Evolutionary conservation across 2,113 vertebrate species (phyloP).

Genomic region (Sminthopsis crassicaudata): DNA sequence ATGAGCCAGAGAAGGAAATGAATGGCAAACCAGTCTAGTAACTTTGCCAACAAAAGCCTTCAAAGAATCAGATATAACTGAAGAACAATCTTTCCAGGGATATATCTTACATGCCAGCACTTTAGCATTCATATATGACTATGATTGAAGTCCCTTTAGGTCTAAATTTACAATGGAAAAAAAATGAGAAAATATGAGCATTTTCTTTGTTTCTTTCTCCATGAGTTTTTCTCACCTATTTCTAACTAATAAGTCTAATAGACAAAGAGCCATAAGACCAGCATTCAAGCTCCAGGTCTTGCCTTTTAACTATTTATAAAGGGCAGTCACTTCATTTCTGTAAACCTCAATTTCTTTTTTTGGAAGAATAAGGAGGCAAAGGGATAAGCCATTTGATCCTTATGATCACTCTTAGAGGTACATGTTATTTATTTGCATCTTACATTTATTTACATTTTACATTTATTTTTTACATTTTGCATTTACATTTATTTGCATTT

Average conservation of each 20-base stretch:
- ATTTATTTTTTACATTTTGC: background rate
- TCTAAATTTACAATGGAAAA: background rate
- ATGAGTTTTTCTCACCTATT: background rate
- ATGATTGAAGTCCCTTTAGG: background rate
- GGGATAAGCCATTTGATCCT: background rate
- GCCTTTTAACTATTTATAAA: background rate
- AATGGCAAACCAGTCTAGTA: background rate
- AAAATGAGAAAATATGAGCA: background rate
- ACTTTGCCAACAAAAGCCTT: background rate
- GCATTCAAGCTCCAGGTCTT: background rate
- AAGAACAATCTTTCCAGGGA: background rate
- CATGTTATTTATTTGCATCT: background rate
- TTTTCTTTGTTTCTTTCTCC: background rate
- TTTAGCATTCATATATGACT: background rate
- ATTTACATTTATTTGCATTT: background rate
- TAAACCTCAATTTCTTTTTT: background rate
- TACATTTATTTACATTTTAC: background rate
- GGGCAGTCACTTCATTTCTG: background rate
- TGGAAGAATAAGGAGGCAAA: background rate
- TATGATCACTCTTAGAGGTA: background rate
- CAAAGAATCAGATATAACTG: background rate
- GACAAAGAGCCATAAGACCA: background rate
- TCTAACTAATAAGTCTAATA: background rate
- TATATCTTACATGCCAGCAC: background rate
- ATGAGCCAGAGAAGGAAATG: background rate